Evolutionary conservation across 2,888 invertebrate genomes (phyloP).

Genomic region (Cinara cedri): DNA sequence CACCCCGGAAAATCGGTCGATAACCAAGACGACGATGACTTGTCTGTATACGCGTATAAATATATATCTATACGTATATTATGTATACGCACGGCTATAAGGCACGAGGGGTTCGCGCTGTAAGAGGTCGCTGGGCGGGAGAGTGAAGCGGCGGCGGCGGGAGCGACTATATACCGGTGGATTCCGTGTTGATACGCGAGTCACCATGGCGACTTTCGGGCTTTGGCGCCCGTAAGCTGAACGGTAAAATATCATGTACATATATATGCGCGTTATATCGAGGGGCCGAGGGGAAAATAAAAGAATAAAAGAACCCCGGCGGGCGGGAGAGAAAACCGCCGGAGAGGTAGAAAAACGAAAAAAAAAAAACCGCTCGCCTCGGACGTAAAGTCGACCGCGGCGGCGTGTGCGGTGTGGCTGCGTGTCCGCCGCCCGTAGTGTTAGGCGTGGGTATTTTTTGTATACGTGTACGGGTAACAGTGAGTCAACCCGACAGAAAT

Average conservation of each 20-base stretch:
- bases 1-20: constrained; percentile 31
- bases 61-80: background rate
- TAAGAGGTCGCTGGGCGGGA: background rate
- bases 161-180: no score
- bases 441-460: background rate
- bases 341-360: no score
- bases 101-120: background rate
- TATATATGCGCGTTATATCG: background rate
- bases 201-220: constrained; percentile 41
- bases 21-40: constrained; percentile 45
- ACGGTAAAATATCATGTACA: background rate
- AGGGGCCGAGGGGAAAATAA: no score
- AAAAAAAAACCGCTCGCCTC: no score
- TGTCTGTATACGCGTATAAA: constrained; percentile 18
- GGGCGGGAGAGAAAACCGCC: no score
- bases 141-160: constrained; percentile 12
- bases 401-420: background rate
- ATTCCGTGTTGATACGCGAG: constrained; percentile 49
- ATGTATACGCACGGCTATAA: background rate
- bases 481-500: no score
- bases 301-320: no score
- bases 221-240: constrained; percentile 31
- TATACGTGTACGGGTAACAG: background rate
- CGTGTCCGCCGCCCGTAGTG: constrained; percentile 9
- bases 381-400: no score